These are phyloP conservation scores for Clarias batrachus DNA, from an alignment of 2,113 vertebrate species.

Conservation along the genomic window DNA sequence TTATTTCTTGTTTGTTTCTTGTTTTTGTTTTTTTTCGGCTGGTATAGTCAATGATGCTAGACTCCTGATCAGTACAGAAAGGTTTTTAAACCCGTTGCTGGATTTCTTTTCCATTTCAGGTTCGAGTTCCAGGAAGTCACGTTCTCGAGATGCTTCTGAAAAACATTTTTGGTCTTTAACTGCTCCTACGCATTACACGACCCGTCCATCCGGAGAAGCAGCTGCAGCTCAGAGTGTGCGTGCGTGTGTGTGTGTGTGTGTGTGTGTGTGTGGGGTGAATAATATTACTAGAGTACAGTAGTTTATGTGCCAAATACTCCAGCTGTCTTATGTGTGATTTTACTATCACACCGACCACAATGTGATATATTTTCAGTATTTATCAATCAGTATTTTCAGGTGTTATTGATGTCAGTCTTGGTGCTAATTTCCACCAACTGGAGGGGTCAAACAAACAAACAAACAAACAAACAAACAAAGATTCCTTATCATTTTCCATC, in stretches of 20 bases:
- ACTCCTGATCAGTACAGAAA: background rate
- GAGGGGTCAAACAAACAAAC: background rate
- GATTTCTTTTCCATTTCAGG: background rate
- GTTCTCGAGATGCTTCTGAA: conserved; percentile 4
- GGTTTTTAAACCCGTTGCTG: background rate
- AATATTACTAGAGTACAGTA: background rate
- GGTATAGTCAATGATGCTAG: background rate
- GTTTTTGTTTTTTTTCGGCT: no score
- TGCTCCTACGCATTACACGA: background rate
- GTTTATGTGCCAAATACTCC: background rate
- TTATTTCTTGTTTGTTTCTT: no score
- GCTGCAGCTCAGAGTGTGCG: background rate
- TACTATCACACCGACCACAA: background rate
- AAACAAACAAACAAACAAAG: background rate
- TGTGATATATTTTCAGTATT: background rate
- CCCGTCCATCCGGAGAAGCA: conserved; percentile 10
- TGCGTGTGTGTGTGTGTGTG: background rate
- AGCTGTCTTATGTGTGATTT: background rate
- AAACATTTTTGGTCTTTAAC: background rate
- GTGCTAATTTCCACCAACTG: background rate
- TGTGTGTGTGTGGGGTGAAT: conserved; percentile 3
- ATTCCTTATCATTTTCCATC: background rate
- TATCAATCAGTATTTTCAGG: background rate
- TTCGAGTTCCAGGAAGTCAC: background rate
- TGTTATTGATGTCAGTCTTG: background rate